A percentile compares a stretch with the other conserved stretches of the same genome.
Evolutionary conservation across 2,797 vertebrate species (phyloP).

Genomic region (Pangasius larnaudii): DNA sequence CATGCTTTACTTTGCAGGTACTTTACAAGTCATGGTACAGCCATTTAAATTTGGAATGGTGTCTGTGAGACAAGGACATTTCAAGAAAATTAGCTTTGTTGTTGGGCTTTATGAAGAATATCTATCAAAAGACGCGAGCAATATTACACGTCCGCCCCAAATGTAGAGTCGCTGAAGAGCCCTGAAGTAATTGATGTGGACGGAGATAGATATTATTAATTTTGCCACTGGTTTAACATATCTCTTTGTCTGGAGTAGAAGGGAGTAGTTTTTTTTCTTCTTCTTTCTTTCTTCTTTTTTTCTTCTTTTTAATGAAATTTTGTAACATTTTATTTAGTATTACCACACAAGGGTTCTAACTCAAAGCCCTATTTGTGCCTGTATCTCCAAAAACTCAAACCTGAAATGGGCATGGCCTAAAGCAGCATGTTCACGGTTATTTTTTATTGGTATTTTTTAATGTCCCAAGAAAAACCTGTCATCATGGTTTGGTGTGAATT

Average conservation of each 20-base stretch:
- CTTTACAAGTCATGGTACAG: not conserved
- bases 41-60: not conserved
- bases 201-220: slow-evolving; percentile 55
- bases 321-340: not conserved
- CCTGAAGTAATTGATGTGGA: slow-evolving; percentile 44
- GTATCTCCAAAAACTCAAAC: not conserved
- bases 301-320: not conserved
- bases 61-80: not conserved
- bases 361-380: not conserved
- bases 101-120: slow-evolving; percentile 34
- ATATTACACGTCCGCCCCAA: slow-evolving; percentile 17
- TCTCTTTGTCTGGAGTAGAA: slow-evolving; percentile 33
- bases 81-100: slow-evolving; percentile 12
- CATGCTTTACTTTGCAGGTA: not conserved
- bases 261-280: no score
- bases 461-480: not conserved
- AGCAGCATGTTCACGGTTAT: not conserved
- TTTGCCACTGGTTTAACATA: slow-evolving; percentile 32
- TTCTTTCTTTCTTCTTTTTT: not conserved
- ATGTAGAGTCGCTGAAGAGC: slow-evolving; percentile 22
- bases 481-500: no score
- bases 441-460: not conserved
- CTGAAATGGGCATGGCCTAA: not conserved
- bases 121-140: slow-evolving; percentile 43
- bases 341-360: not conserved